These are phyloP conservation scores for Gopherus flavomarginatus DNA, from an alignment of 2,113 vertebrate species.

Conservation along the genomic window DNA sequence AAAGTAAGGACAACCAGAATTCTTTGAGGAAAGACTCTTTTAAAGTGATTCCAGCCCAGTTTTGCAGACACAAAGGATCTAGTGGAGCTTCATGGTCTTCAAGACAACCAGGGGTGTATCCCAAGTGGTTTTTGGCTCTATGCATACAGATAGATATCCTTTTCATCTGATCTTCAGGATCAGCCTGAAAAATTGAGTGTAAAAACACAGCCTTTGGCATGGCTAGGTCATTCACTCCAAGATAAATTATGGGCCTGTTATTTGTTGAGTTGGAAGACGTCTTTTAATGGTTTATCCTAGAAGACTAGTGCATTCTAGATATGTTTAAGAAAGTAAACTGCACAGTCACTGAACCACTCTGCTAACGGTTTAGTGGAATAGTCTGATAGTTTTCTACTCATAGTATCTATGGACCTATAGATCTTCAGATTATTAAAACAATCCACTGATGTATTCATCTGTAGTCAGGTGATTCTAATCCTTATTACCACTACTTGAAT, in stretches of 20 bases:
- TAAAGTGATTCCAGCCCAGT: background rate
- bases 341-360: background rate
- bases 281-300: background rate
- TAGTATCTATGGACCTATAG: background rate
- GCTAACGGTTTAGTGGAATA: background rate
- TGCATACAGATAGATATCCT: background rate
- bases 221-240: background rate
- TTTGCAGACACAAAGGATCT: conserved; percentile 15
- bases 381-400: background rate
- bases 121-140: background rate
- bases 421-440: background rate
- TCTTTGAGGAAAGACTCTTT: background rate
- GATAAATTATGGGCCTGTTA: background rate
- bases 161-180: background rate
- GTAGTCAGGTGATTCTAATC: background rate
- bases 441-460: background rate
- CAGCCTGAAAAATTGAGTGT: conserved; percentile 14
- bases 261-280: background rate
- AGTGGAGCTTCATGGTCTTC: conserved; percentile 27
- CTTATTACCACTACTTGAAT: background rate
- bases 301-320: background rate
- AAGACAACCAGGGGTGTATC: background rate
- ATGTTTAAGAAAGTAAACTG: background rate
- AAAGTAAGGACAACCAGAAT: background rate
- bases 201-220: background rate